Conservation (phyloP, 2,797 vertebrate genomes). For the Lateolabrax maculatus region DNA sequence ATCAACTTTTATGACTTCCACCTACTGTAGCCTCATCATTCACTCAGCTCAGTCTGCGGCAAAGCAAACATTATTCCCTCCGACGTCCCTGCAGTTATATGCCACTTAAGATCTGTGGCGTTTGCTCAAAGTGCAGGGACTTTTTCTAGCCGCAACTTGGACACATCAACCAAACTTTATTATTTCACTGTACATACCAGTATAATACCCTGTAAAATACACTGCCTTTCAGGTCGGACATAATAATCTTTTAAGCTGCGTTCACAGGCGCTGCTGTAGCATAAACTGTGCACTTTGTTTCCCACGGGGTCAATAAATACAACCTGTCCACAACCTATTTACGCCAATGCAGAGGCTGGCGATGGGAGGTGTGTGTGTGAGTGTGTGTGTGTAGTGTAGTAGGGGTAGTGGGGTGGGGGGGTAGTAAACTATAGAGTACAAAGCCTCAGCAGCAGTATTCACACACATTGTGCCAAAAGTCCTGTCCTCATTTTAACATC, state of each 20-base stretch:
- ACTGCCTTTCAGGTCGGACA: not conserved
- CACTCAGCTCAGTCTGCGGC: constrained; percentile 28
- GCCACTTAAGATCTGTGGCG: not conserved
- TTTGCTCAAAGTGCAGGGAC: constrained; percentile 13
- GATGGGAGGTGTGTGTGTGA: constrained; percentile 17
- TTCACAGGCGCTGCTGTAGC: not conserved
- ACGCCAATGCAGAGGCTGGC: constrained; percentile 39
- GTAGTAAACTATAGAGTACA: constrained; percentile 48
- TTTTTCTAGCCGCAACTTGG: constrained; percentile 16
- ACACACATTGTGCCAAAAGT: constrained; percentile 57
- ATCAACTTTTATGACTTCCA: constrained; percentile 62
- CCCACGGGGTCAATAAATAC: constrained; percentile 54
- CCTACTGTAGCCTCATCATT: constrained; percentile 43
- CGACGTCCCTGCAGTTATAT: not conserved
- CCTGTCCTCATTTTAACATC: constrained; percentile 54
- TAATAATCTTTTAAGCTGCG: not conserved
- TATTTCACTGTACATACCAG: not conserved
- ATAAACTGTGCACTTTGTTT: constrained; percentile 44
- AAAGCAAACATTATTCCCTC: constrained; percentile 25
- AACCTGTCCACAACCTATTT: constrained; percentile 56
- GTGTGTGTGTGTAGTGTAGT: constrained; percentile 24
- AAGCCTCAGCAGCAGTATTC: constrained; percentile 65
- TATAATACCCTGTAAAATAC: not conserved
- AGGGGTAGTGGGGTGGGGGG: not conserved
- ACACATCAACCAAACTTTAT: not conserved